Evolutionary conservation across 64 coral and sea anemone genomes (phyloP), one percentile per base, ranked within the genome.

Genomic region (Porites australiensis): DNA sequence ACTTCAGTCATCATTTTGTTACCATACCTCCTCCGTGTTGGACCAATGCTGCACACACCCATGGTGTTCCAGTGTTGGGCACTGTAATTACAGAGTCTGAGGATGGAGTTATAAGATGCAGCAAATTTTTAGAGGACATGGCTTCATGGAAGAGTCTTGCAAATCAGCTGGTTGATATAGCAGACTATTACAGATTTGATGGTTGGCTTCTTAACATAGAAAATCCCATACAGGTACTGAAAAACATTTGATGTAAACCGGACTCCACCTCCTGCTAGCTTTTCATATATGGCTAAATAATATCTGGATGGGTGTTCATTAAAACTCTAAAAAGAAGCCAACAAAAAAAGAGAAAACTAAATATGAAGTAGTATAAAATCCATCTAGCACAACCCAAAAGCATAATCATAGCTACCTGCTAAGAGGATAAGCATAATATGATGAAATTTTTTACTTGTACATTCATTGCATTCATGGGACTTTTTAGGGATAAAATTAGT

Each of bases 1-100:
- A 99, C 94, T 99, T 99, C 52, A 99, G 97, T 88, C 97, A 99
- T 82, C 75, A 99, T 58, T 96, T 99, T 89, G 82, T 99, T 2
- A 99, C 94, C 5, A 96, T 99, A 72, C 97, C 97, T 62, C 97
- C 97, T 14, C 94, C 97, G 3, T 91, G 88, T 50, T 99, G 97
- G 97, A 99, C 97, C 74, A 99, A 99, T 94, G 91, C 97, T 64
- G 97, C 97, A 51, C 97, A 99, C 58, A 96, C 88, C 69, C 94
- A 99, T 99, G 94, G 94, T 45, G 91, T 99, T 18, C 94, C 74
- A 60, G 91, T 99, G 3, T 59, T 99, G 44, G 97, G 97, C 2
- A 99, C 97, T 70, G 67, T 99, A 0, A 99, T 99, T 20, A 99
- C 97, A 89, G 97, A 99, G 47, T 88, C 83, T 75, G 77, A 92